These are phyloP conservation scores for Oithona nana DNA, from an alignment of 2,888 invertebrate genomes.

Conservation along the genomic window DNA sequence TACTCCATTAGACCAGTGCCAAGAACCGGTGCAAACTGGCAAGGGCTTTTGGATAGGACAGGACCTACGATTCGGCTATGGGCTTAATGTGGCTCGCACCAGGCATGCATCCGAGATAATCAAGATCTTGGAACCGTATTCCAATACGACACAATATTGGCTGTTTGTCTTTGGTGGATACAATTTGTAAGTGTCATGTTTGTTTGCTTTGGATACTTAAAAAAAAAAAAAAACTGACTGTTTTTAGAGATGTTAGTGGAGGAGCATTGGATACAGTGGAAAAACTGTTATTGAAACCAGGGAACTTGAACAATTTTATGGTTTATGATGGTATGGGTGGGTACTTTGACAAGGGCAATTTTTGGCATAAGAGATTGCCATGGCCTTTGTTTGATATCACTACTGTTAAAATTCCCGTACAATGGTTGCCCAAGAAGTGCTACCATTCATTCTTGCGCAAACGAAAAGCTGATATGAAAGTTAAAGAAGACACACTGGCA, in stretches of 20 bases:
- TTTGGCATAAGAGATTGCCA: background rate
- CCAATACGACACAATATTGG: background rate
- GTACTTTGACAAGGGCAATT: background rate
- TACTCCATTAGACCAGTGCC: background rate
- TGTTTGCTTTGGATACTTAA: too few relatives aligned
- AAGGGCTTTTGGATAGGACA: background rate
- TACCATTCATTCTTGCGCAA: too few relatives aligned
- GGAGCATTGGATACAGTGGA: background rate
- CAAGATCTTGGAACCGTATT: background rate
- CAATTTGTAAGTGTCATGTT: background rate
- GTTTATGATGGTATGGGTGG: background rate
- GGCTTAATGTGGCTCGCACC: background rate
- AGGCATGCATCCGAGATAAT: constrained; percentile 1
- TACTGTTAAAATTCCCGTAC: background rate
- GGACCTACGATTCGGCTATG: background rate
- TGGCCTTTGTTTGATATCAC: background rate
- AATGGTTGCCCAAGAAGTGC: background rate
- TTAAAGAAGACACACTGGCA: too few relatives aligned
- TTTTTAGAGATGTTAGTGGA: background rate
- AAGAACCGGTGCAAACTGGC: background rate
- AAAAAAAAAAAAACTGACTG: too few relatives aligned
- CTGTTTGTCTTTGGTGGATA: background rate
- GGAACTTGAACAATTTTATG: background rate
- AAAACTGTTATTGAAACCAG: background rate
- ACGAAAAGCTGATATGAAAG: too few relatives aligned